Conservation (phyloP, 2,797 vertebrate species). For the Poecilia gillii region DNA sequence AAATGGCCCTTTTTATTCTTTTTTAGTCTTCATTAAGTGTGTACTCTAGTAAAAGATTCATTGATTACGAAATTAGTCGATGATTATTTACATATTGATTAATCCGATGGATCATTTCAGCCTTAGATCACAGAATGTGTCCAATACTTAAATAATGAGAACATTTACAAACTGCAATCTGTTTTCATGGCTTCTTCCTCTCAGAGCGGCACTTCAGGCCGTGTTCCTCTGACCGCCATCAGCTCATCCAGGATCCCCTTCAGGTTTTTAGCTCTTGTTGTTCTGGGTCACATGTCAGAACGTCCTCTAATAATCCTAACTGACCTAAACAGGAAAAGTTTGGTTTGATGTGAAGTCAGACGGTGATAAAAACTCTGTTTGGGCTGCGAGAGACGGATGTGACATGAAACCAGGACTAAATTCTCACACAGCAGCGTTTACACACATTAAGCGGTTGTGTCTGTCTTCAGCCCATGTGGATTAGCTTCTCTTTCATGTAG, state of each 20-base stretch:
- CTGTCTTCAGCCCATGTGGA: neutral
- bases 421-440: neutral
- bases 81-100: no score
- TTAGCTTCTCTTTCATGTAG: neutral
- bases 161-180: neutral
- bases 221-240: no score
- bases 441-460: neutral
- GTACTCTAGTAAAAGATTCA: no score
- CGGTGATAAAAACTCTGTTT: no score
- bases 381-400: neutral
- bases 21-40: no score
- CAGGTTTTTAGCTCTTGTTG: neutral
- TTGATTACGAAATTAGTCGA: no score
- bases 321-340: no score
- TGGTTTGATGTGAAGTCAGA: no score
- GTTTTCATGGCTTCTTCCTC: neutral
- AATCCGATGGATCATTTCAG: no score
- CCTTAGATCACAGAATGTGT: no score
- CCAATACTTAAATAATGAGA: neutral
- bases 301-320: no score
- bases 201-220: neutral
- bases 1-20: no score
- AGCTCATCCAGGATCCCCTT: neutral
- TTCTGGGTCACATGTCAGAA: neutral
- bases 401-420: neutral